These are phyloP conservation scores for Carterocephalus palaemon DNA, from an alignment of 2,888 invertebrate genomes.

Conservation along the genomic window DNA sequence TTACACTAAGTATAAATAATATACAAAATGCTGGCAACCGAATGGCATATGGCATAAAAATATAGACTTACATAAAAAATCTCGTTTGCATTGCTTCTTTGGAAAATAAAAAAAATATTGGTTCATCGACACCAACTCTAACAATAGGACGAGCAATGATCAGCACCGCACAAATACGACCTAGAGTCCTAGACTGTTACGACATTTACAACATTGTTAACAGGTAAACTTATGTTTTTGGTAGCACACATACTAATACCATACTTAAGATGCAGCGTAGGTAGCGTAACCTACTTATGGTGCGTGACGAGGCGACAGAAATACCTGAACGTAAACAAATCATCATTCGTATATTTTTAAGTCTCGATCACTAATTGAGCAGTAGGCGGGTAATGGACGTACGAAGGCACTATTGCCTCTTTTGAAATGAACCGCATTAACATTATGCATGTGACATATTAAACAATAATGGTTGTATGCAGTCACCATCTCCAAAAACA, in stretches of 20 bases:
- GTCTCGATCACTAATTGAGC: constrained; percentile 41
- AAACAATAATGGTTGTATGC: constrained; percentile 16
- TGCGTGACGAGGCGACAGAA: constrained; percentile 40
- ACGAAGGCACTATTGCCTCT: constrained; percentile 40
- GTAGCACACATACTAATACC: constrained; percentile 42
- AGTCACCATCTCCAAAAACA: constrained; percentile 16
- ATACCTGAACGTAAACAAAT: constrained; percentile 48
- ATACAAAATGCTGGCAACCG: too few relatives aligned
- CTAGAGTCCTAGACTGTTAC: constrained; percentile 12
- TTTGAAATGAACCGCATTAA: constrained; percentile 34
- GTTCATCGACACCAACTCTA: too few relatives aligned
- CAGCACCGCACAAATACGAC: background rate
- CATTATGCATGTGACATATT: constrained; percentile 20
- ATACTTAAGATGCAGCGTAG: constrained; percentile 47
- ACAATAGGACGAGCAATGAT: too few relatives aligned
- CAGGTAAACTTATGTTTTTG: constrained; percentile 37
- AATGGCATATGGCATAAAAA: too few relatives aligned
- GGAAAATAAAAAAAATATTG: too few relatives aligned
- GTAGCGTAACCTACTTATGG: constrained; percentile 42
- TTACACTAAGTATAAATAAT: too few relatives aligned
- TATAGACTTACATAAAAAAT: too few relatives aligned
- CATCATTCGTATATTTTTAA: constrained; percentile 44
- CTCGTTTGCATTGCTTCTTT: too few relatives aligned
- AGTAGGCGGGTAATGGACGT: constrained; percentile 43
- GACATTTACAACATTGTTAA: constrained; percentile 23